Percentiles rank a stretch among this genome's conserved stretches.
Conservation (phyloP, 1,140 invertebrate species). For the Nixonia krombeini region DNA sequence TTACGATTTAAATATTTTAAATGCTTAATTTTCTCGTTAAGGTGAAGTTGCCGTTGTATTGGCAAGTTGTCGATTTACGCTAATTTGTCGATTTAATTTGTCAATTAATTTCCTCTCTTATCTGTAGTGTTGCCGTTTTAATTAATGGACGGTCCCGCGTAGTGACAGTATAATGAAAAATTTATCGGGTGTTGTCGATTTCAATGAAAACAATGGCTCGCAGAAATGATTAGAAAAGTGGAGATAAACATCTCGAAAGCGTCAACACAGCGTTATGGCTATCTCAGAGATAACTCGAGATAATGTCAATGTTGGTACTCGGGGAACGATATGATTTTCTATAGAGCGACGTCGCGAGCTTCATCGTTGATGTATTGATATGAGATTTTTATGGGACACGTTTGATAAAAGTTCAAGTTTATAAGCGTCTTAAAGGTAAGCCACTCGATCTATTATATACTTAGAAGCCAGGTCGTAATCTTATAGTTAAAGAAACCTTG, state of each 20-base stretch:
- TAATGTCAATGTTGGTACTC: too few relatives aligned
- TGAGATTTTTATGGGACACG: slow-evolving; percentile 35
- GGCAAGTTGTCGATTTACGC: too few relatives aligned
- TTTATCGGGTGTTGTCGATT: background rate
- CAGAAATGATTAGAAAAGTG: background rate
- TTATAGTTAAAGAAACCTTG: slow-evolving; percentile 61
- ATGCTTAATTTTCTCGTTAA: too few relatives aligned
- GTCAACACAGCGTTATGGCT: background rate
- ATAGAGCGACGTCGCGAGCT: background rate
- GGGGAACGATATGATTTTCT: background rate
- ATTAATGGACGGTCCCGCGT: too few relatives aligned
- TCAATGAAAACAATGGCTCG: background rate
- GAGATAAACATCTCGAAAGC: background rate
- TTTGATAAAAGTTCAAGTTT: slow-evolving; percentile 41
- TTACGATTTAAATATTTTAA: too few relatives aligned
- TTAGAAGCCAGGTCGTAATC: slow-evolving; percentile 63
- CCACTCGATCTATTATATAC: slow-evolving; percentile 56
- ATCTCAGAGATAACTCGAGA: background rate
- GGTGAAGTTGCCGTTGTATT: too few relatives aligned
- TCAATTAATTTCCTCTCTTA: too few relatives aligned
- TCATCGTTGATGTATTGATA: slow-evolving; percentile 20
- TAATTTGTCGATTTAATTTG: too few relatives aligned
- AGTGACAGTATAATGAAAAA: too few relatives aligned
- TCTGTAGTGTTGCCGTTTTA: too few relatives aligned
- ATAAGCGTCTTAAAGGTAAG: slow-evolving; percentile 55